Evolutionary conservation across 1,140 invertebrate species (phyloP).

Genomic region (Hyles vespertilio): DNA sequence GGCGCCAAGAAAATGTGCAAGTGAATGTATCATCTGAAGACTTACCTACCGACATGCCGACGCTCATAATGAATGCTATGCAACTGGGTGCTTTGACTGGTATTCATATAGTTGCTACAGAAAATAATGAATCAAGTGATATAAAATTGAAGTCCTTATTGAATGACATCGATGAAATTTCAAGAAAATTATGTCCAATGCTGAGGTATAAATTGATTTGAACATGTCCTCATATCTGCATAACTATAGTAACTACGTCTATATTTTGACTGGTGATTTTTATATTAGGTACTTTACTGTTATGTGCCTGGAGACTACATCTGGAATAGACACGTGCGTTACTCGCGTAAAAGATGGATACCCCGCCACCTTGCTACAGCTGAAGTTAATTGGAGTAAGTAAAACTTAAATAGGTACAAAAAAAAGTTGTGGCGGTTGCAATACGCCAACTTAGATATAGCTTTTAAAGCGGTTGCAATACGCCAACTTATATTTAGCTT

Average conservation of each 20-base stretch:
- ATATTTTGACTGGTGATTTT: too few species aligned
- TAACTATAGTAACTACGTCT: too few species aligned
- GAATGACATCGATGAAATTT: constrained; percentile 11
- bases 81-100: constrained; percentile 9
- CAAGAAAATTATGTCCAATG: constrained; percentile 16
- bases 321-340: neutral
- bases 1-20: constrained; percentile 4
- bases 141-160: neutral
- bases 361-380: neutral
- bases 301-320: neutral
- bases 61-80: constrained; percentile 1
- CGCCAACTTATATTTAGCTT: too few species aligned
- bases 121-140: neutral
- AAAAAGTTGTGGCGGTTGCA: neutral
- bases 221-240: too few species aligned
- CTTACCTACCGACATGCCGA: neutral
- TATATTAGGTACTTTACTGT: neutral
- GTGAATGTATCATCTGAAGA: constrained; percentile 3
- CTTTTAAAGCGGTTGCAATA: too few species aligned
- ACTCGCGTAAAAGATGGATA: too few species aligned
- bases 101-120: constrained; percentile 6
- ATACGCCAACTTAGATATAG: too few species aligned
- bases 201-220: constrained; percentile 11
- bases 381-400: neutral
- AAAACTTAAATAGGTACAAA: neutral